Conservation (phyloP, 2,797 vertebrate genomes). For the Paramormyrops hopkinsi region DNA sequence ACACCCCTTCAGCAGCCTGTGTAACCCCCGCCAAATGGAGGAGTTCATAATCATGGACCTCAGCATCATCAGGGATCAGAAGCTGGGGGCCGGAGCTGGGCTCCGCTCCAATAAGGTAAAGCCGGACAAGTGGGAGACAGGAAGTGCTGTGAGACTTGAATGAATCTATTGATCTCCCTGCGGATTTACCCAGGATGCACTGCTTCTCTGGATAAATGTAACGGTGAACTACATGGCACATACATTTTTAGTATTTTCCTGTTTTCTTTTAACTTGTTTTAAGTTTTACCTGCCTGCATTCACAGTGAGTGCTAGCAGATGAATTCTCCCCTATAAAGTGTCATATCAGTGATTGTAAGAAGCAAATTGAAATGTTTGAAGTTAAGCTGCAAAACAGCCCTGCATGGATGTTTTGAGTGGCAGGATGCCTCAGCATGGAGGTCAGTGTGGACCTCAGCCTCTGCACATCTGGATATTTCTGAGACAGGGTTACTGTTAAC, state of each 20-base stretch:
- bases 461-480: not conserved
- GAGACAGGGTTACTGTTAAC: not conserved
- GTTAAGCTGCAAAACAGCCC: not conserved
- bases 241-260: not conserved
- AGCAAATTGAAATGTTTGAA: not conserved
- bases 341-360: not conserved
- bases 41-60: constrained; percentile 94
- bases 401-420: not conserved
- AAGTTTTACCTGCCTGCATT: not conserved
- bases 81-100: constrained; percentile 77
- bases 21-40: constrained; percentile 83
- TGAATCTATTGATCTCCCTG: not conserved
- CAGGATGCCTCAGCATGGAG: not conserved
- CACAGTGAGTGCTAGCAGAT: not conserved
- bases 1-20: constrained; percentile 83
- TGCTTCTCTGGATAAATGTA: not conserved
- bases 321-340: not conserved
- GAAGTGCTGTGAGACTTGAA: not conserved
- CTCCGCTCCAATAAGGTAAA: constrained; percentile 81
- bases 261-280: not conserved
- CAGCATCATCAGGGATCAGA: constrained; percentile 68
- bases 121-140: not conserved
- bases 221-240: not conserved
- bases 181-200: not conserved
- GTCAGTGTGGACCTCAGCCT: not conserved